Percentiles rank a stretch among this genome's conserved stretches.
Evolutionary conservation across 2,797 vertebrate genomes (phyloP).

Genomic region (Notolabrus celidotus): DNA sequence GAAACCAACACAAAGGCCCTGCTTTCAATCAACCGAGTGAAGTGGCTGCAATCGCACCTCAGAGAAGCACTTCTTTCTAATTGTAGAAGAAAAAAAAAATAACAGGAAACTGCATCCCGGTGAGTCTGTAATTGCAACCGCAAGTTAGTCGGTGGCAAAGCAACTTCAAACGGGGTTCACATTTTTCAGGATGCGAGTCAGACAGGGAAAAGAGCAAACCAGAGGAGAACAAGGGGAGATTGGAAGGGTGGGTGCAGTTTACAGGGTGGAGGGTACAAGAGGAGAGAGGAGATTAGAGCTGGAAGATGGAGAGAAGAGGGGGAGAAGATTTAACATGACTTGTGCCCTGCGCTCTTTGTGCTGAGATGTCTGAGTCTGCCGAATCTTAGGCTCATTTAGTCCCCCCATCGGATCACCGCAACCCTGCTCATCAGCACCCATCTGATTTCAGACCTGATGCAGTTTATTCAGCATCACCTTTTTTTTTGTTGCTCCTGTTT

Average conservation of each 20-base stretch:
- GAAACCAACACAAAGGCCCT: slow-evolving; percentile 40
- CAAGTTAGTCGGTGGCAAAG: slow-evolving; percentile 52
- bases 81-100: slow-evolving; percentile 48
- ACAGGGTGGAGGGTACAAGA: slow-evolving; percentile 47
- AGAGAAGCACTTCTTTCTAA: slow-evolving; percentile 53
- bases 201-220: slow-evolving; percentile 46
- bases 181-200: slow-evolving; percentile 67
- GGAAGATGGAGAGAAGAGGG: slow-evolving; percentile 54
- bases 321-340: slow-evolving; percentile 75
- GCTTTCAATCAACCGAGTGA: slow-evolving; percentile 30
- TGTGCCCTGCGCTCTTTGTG: slow-evolving; percentile 74
- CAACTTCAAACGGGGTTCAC: slow-evolving; percentile 68
- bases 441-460: slow-evolving; percentile 25
- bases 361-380: slow-evolving; percentile 70
- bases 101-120: slow-evolving; percentile 66
- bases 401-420: slow-evolving; percentile 39
- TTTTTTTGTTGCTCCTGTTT: slow-evolving; percentile 35
- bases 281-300: slow-evolving; percentile 65
- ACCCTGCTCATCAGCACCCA: slow-evolving; percentile 59
- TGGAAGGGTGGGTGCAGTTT: slow-evolving; percentile 57
- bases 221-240: slow-evolving; percentile 45
- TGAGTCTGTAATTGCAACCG: slow-evolving; percentile 70
- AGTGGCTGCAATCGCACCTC: slow-evolving; percentile 50
- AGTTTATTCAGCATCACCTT: slow-evolving; percentile 46
- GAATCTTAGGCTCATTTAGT: slow-evolving; percentile 72